Conservation (phyloP, 2,797 vertebrate genomes). For the Pangasius krempfi region DNA sequence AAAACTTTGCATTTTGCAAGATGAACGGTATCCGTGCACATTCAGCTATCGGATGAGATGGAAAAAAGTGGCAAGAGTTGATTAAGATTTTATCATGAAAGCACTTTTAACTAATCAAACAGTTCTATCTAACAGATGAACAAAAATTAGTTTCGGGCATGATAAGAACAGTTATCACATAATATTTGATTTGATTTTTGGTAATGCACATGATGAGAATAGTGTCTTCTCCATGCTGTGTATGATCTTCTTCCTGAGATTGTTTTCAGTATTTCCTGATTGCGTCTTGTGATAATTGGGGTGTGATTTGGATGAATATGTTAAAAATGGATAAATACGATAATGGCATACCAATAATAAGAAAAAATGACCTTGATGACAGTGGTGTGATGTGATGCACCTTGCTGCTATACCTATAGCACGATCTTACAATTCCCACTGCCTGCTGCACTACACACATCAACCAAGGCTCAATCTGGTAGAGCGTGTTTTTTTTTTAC, state of each 20-base stretch:
- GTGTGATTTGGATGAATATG: not conserved
- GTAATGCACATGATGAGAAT: not conserved
- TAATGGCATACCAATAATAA: not conserved
- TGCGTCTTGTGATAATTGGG: not conserved
- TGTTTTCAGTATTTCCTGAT: not conserved
- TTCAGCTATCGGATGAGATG: not conserved
- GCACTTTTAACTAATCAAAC: not conserved
- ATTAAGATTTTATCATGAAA: not conserved
- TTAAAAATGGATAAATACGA: no score
- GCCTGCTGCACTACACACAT: not conserved
- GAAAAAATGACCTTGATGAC: not conserved
- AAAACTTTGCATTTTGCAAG: not conserved
- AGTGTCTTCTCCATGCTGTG: not conserved
- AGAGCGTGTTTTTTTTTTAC: not conserved
- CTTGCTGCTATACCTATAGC: not conserved
- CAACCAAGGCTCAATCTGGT: not conserved
- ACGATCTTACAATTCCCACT: not conserved
- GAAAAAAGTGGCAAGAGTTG: not conserved
- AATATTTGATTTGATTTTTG: not conserved
- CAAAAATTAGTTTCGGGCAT: not conserved
- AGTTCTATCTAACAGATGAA: not conserved
- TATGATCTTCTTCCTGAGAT: not conserved
- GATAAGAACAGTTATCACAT: not conserved
- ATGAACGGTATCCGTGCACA: not conserved
- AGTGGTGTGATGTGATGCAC: not conserved